Conservation (phyloP, 2,113 vertebrate genomes). For the Halcyon senegalensis region DNA sequence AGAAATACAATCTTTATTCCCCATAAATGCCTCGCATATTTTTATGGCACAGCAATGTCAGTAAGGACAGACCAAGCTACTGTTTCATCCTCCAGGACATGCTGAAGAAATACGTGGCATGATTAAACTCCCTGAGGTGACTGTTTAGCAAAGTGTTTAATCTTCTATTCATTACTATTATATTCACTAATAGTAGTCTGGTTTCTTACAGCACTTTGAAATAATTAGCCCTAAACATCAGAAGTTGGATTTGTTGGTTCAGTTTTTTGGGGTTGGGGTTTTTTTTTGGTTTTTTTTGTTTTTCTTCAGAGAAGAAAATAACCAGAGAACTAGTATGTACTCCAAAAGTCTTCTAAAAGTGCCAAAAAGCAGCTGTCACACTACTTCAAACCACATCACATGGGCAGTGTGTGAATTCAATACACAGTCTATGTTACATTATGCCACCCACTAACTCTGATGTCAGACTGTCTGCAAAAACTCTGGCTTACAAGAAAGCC, state of each 20-base stretch:
- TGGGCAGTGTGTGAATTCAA: conserved; percentile 2
- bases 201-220: background rate
- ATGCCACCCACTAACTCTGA: conserved; percentile 56
- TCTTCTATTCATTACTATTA: conserved; percentile 19
- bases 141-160: background rate
- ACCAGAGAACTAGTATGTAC: background rate
- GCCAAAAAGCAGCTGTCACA: conserved; percentile 34
- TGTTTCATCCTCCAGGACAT: background rate
- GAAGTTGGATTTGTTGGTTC: background rate
- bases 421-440: background rate
- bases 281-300: too few relatives aligned
- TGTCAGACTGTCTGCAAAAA: conserved; percentile 40
- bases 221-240: background rate
- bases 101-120: background rate
- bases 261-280: too few relatives aligned
- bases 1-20: conserved; percentile 5
- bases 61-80: conserved; percentile 6
- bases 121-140: conserved; percentile 23
- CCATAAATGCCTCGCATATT: conserved; percentile 9
- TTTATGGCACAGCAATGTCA: background rate
- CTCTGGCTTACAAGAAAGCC: background rate
- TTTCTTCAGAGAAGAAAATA: background rate
- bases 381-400: conserved; percentile 16
- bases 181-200: background rate
- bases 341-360: background rate